Conservation (phyloP, 1,140 invertebrate species). For the Dendrolimus kikuchii region DNA sequence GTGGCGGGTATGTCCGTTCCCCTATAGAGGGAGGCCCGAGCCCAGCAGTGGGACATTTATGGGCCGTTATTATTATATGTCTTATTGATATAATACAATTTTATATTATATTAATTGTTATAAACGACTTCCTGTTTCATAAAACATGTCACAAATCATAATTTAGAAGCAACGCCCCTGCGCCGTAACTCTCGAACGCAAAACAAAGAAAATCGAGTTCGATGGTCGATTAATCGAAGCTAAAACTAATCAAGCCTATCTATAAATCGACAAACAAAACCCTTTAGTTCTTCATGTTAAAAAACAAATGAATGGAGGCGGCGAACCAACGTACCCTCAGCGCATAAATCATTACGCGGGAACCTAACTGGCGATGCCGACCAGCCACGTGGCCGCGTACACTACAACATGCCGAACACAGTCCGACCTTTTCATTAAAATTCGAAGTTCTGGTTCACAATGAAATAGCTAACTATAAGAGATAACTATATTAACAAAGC, state of each 20-base stretch:
- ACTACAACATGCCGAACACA: no score
- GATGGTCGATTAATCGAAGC: constrained; percentile 38
- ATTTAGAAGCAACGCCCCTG: constrained; percentile 5
- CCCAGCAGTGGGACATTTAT: no score
- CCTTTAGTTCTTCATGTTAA: constrained; percentile 24
- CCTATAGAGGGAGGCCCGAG: no score
- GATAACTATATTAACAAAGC: no score
- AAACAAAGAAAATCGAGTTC: constrained; percentile 10
- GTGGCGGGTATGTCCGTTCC: no score
- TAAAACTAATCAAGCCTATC: constrained; percentile 63
- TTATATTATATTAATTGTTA: constrained; percentile 1
- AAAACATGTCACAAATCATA: constrained; percentile 7
- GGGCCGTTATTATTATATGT: no score
- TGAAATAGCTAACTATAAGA: no score
- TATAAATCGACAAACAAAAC: constrained; percentile 49
- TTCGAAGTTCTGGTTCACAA: no score
- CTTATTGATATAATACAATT: neutral
- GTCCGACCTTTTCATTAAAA: no score
- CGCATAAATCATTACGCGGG: constrained; percentile 55
- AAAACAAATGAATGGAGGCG: constrained; percentile 62
- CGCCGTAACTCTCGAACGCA: neutral
- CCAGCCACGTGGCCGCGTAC: neutral
- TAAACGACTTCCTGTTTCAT: neutral
- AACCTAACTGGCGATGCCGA: constrained; percentile 41
- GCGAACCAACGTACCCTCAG: constrained; percentile 26